phyloP scores from a whole-genome alignment of 2,113 vertebrate genomes.

The Lates calcarifer region DNA sequence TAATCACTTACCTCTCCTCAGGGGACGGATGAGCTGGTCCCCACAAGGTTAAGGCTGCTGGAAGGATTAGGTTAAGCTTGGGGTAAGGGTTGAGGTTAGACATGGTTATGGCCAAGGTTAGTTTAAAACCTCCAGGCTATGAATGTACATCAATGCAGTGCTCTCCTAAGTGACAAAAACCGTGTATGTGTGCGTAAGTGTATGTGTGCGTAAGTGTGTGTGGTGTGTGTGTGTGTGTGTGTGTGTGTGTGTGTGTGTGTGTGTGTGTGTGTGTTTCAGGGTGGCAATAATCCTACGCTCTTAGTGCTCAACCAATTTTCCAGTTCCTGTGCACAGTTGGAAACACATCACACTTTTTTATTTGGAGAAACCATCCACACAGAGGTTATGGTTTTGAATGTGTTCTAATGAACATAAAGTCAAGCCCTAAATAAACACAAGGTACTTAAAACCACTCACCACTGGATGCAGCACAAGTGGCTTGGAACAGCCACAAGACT shows the following conservation, averaged over 20 bases:
- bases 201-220: not conserved
- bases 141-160: conserved; percentile 11
- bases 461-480: conserved; percentile 22
- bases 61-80: not conserved
- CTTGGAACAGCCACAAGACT: not conserved
- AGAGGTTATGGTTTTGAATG: conserved; percentile 37
- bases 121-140: conserved; percentile 10
- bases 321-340: conserved; percentile 51
- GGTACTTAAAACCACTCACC: conserved; percentile 9
- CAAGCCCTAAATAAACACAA: conserved; percentile 25
- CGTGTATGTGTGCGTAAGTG: not conserved
- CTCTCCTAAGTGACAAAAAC: conserved; percentile 9
- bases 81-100: conserved; percentile 7
- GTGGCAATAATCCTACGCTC: conserved; percentile 42
- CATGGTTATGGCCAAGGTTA: not conserved
- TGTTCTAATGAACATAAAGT: conserved; percentile 29
- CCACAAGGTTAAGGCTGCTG: conserved; percentile 16
- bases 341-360: conserved; percentile 47
- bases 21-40: conserved; percentile 8
- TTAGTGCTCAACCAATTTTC: conserved; percentile 41
- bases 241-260: not conserved
- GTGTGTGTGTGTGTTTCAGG: not conserved
- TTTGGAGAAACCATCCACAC: conserved; percentile 40
- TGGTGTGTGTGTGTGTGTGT: not conserved
- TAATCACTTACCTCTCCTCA: not conserved